Evolutionary conservation across 2,113 vertebrate genomes (phyloP), one percentile per base, ranked within the genome.

Genomic region (Gymnorhina tibicen): DNA sequence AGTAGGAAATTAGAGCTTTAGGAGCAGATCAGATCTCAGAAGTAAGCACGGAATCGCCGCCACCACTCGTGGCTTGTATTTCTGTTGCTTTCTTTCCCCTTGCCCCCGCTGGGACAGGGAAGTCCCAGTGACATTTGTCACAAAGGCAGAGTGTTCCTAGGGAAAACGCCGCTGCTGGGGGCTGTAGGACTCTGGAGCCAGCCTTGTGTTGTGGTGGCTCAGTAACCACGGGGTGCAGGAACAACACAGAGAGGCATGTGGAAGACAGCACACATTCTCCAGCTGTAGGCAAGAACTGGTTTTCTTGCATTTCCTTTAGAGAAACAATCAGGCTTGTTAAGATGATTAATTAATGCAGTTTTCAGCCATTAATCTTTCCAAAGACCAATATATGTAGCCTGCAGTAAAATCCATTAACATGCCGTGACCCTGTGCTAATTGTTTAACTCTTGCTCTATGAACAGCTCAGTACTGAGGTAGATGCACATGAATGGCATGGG

Each of bases 321-420:
- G 72, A 63, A 97, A 85, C 83, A 91, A 12, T 70, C 72, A 33
- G 82, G 50, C 89, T 93, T 11, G 30, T 94, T 91, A 89, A 77
- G 89, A 55, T 89, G 78, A 95, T 90, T 79, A 85, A 96, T 96
- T 94, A 91, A 77, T 55, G 55, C 76, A 73, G 66, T 91, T 95
- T 92, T 79, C 82, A 72, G 52, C 59, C 66, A 73, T 95, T 96
- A 89, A 83, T 95, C 88, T 84, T 88, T 75, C 52, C 35, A n/a
- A 93, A 87, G 62, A 66, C 76, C 76, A 53, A 16, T 87, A 32
- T 28, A 22, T 62, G 35, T 68, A 75, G 73, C 70, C 41, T 2
- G 23, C 41, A 79, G 83, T 59, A 60, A 88, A 95, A 94, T 60
- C 76, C 87, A 93, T 94, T 96, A 96, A 37, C 6, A 2, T 68